Base-by-base conservation (phyloP, 2,888 invertebrate genomes). In the Drosophila fungiperda region DNA sequence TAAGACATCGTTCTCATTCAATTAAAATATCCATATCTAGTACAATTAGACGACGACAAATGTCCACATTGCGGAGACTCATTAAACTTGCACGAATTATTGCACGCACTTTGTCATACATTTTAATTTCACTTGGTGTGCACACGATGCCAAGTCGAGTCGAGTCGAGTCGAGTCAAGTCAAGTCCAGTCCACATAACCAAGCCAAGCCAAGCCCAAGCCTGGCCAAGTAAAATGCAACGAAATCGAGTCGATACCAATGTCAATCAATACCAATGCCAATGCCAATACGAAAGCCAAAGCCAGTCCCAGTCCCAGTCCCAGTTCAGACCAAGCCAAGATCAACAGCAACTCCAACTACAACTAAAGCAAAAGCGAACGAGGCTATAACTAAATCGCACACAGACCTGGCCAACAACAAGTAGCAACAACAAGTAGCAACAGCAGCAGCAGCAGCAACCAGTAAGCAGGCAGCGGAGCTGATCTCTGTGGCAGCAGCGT, bases 31-130 rank as follows among this genome's bases (percentile, higher is more conserved):
- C 91, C 90, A 91, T 90, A 91, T 91, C 91, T 90, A 90, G 91
- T 86, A 88, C 91, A 91, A 91, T 91, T 91, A 91, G 91, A 91
- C 86, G 78, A 82, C 82, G 85, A 85, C 80, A 85, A 85, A 88
- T 89, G 86, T 87, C 79, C 86, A 89, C 87, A 87, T 87, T 85
- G 85, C 77, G 73, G 71, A 74, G 87, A 84, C 88, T 88, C 89
- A 88, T 88, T 89, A 88, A 88, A 88, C 87, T 91, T 90, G 92
- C 86, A 91, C 89, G 92, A 90, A 92, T 92, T 92, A 91, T 90
- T 92, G 91, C 92, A 92, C 92, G 92, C 91, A 92, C 91, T 90
- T 91, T 91, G 91, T 91, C 92, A 91, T 92, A 92, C 92, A 92
- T 92, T 92, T 92, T 91, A 92, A 92, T 92, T 92, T 92, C 91